Base-by-base conservation (phyloP, 2,797 vertebrate genomes). In the Alfaro cultratus region DNA sequence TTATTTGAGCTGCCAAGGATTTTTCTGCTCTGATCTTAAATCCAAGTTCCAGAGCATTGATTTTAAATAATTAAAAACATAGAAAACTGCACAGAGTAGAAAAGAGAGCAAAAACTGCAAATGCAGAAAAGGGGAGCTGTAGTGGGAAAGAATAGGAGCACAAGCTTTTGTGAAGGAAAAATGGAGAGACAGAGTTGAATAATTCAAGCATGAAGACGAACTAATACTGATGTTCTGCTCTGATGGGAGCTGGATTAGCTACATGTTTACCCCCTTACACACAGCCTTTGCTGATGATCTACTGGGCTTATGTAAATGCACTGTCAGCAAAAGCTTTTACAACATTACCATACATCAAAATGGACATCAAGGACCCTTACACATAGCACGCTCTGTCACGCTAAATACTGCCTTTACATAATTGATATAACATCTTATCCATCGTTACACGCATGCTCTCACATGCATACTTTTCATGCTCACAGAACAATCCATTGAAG, bases 281-380 rank as follows among this genome's bases (percentile, higher is more conserved):
- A 39, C 70, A 45, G 13, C 73, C 47, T 77, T 75, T 73, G 71
- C 71, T 79, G 82, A 89, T 79, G 83, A 89, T 88, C 75, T 83
- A 74, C 78, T 84, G 82, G 81, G 77, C 74, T 85, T 85, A 89
- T 91, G 85, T 62, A 89, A 90, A 90, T 78, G 77, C 79, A 16
- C 36, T 76, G 82, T 91, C 87, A 89, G 88, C 83, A 85, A 85
- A 88, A 10, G 74, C 31, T 76, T 64, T 29, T 79, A 84, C 75
- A 36, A 74, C 57, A 82, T 81, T 80, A 72, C 68, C 70, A 71
- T 67, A 80, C 85, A 84, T 78, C 53, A 57, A 80, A 84, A 87
- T 74, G 47, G 51, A 62, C 23, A 53, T 55, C 55, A 46, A 26
- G 73, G 49, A 70, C 71, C 26, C 10, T 4, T 26, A 39, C 10